These are phyloP conservation scores for Haliaeetus leucogaster DNA, from an alignment of 2,113 vertebrate species.

Conservation along the genomic window DNA sequence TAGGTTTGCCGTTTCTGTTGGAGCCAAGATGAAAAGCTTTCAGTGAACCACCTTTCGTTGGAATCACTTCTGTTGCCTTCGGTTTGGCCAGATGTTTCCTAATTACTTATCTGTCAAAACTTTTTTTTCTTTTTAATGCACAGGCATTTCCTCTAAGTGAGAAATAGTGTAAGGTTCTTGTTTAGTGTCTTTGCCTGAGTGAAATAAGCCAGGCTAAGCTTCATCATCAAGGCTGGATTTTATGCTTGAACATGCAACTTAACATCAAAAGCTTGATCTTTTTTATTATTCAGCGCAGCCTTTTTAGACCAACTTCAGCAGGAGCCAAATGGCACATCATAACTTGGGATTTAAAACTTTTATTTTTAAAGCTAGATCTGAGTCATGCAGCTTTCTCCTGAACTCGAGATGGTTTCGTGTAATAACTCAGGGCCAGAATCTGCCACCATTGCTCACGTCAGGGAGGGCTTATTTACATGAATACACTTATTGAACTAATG, in stretches of 20 bases:
- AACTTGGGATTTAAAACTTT: constrained; percentile 45
- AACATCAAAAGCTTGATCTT: constrained; percentile 60
- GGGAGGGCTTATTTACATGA: background rate
- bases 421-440: constrained; percentile 26
- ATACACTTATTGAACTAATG: background rate
- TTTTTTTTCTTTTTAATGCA: background rate
- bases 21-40: constrained; percentile 53
- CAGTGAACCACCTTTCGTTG: constrained; percentile 52
- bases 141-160: constrained; percentile 56
- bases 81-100: constrained; percentile 61
- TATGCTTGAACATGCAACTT: constrained; percentile 59
- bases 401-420: background rate
- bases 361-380: constrained; percentile 24
- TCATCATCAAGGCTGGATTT: constrained; percentile 39
- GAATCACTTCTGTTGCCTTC: constrained; percentile 58
- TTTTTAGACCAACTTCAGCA: constrained; percentile 36
- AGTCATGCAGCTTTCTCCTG: constrained; percentile 45
- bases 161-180: constrained; percentile 21
- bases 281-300: constrained; percentile 48
- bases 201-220: constrained; percentile 50
- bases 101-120: constrained; percentile 61
- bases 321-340: constrained; percentile 53
- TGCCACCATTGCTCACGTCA: background rate
- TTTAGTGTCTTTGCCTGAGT: background rate
- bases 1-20: constrained; percentile 44